These are phyloP conservation scores for Pitta sordida DNA, from an alignment of 2,113 vertebrate species.

Conservation along the genomic window DNA sequence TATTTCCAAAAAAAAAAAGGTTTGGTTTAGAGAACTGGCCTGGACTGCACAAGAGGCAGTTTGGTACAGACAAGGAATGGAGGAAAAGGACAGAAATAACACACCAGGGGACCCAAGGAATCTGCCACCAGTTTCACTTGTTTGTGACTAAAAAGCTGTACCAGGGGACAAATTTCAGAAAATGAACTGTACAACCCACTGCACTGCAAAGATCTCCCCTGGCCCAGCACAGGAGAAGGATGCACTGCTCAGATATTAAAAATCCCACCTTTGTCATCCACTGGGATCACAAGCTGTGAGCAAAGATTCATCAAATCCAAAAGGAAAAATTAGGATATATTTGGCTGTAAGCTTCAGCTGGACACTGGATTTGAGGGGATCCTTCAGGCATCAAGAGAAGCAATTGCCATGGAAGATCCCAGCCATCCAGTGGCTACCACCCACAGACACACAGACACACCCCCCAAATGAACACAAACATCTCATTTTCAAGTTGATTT, in stretches of 20 bases:
- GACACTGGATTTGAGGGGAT: constrained; percentile 35
- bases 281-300: neutral
- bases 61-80: neutral
- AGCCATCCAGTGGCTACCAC: neutral
- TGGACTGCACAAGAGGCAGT: constrained; percentile 1
- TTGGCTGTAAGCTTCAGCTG: constrained; percentile 29
- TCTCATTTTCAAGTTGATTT: constrained; percentile 48
- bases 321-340: neutral
- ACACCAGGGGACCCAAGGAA: neutral
- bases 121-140: neutral
- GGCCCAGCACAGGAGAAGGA: neutral
- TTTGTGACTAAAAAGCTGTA: neutral
- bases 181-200: neutral
- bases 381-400: constrained; percentile 51
- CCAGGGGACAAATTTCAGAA: neutral
- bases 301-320: neutral
- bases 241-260: neutral
- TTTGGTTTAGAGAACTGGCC: neutral
- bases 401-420: neutral
- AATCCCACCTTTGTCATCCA: constrained; percentile 36
- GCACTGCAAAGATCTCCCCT: neutral
- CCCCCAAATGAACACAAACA: constrained; percentile 25
- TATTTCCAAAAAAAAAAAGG: neutral
- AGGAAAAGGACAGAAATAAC: neutral
- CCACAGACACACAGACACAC: neutral